A percentile compares a stretch with the other conserved stretches of the same genome.
Evolutionary conservation across 1,140 invertebrate species (phyloP).

Genomic region (Neuroterus valhalla): DNA sequence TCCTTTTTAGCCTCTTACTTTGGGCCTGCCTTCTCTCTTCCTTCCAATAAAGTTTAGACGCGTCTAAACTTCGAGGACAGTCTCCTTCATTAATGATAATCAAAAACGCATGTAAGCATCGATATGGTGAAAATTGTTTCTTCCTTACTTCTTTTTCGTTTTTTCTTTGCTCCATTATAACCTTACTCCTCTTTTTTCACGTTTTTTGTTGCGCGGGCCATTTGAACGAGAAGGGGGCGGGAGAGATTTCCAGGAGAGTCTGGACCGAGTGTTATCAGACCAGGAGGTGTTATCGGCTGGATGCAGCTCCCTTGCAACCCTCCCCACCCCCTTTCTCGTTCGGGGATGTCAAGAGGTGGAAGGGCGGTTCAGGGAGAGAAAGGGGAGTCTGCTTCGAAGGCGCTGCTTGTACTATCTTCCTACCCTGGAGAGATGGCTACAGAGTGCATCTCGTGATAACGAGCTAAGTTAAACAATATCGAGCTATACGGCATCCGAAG

Average conservation of each 20-base stretch:
- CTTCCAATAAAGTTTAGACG: neutral
- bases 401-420: constrained; percentile 65
- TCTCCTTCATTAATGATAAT: neutral
- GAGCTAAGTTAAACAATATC: constrained; percentile 75
- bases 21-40: neutral
- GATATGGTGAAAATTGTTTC: neutral
- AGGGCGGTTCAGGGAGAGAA: constrained; percentile 35
- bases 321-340: constrained; percentile 61
- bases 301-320: constrained; percentile 59
- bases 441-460: constrained; percentile 75
- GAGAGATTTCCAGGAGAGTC: constrained; percentile 55
- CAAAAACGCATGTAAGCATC: neutral
- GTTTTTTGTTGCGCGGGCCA: constrained; percentile 8
- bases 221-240: constrained; percentile 46
- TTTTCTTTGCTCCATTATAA: neutral
- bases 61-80: neutral
- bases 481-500: constrained; percentile 70
- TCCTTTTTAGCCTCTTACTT: constrained; percentile 6
- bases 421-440: constrained; percentile 73
- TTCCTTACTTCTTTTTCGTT: neutral
- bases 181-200: too few relatives aligned
- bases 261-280: constrained; percentile 72
- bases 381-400: constrained; percentile 57
- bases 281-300: constrained; percentile 71
- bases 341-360: constrained; percentile 42